Conservation (phyloP, 1,140 invertebrate species). For the Brachystomella parvula region DNA sequence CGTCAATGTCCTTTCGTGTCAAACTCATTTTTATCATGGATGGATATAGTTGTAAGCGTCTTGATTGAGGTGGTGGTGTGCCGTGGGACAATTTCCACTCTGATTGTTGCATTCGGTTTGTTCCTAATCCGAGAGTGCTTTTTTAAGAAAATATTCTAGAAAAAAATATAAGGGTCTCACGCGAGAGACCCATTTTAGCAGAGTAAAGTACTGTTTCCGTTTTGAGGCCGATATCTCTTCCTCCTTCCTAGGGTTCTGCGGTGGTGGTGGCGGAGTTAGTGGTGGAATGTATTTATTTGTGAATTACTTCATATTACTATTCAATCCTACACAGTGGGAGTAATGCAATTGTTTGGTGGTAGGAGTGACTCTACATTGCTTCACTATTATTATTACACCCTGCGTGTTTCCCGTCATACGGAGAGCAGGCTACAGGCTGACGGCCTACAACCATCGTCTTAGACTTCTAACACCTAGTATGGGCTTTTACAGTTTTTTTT, state of each 20-base stretch:
- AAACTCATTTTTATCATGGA: not conserved
- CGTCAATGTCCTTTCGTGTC: not conserved
- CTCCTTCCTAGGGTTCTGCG: too few relatives aligned
- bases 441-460: too few relatives aligned
- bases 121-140: not conserved
- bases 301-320: conserved; percentile 5
- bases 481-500: too few relatives aligned
- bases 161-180: not conserved
- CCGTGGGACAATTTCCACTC: conserved; percentile 4
- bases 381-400: not conserved
- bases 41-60: not conserved
- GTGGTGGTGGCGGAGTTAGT: not conserved
- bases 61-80: not conserved
- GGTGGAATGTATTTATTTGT: not conserved
- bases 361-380: not conserved
- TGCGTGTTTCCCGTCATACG: too few relatives aligned
- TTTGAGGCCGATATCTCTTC: not conserved
- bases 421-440: too few relatives aligned
- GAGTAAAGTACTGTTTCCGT: conserved; percentile 7
- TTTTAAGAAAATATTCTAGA: not conserved
- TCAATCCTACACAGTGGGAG: not conserved
- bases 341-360: not conserved
- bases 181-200: not conserved
- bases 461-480: too few relatives aligned
- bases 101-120: not conserved